These are phyloP conservation scores for Charina bottae DNA, from an alignment of 2,113 vertebrate species.

Conservation along the genomic window DNA sequence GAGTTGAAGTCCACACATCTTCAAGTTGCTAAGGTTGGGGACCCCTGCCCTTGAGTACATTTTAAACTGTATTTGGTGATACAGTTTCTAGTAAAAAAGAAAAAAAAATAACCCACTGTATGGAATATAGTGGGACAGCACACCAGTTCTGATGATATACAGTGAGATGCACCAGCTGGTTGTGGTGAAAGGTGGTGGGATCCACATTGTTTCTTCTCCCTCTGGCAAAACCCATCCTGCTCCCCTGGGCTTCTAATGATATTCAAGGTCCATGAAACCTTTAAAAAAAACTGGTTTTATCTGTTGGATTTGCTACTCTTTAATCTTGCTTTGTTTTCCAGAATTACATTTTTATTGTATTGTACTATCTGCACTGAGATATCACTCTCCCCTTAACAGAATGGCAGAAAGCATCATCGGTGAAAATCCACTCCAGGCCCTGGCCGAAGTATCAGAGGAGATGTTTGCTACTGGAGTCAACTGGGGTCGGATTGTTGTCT, in stretches of 20 bases:
- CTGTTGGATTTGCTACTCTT: neutral
- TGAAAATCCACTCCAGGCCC: conserved; percentile 74
- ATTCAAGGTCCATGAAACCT: neutral
- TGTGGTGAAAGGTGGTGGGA: neutral
- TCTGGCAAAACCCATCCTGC: neutral
- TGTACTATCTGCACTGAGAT: neutral
- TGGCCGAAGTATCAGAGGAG: conserved; percentile 79
- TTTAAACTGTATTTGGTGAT: neutral
- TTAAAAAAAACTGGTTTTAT: neutral
- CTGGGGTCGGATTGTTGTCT: conserved; percentile 88
- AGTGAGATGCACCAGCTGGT: neutral
- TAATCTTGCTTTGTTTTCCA: neutral
- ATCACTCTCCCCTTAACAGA: conserved; percentile 57
- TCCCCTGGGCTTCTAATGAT: neutral
- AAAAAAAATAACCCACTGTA: neutral
- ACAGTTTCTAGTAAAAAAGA: neutral
- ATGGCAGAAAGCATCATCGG: conserved; percentile 75
- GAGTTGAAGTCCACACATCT: no score
- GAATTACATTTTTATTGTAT: neutral
- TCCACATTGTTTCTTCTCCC: neutral
- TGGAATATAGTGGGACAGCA: neutral
- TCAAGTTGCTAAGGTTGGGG: no score
- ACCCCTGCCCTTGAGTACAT: neutral
- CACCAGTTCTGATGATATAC: neutral
- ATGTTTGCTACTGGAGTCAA: conserved; percentile 89